Base-by-base conservation (phyloP, 2,888 invertebrate genomes). In the Acrobasis repandana region DNA sequence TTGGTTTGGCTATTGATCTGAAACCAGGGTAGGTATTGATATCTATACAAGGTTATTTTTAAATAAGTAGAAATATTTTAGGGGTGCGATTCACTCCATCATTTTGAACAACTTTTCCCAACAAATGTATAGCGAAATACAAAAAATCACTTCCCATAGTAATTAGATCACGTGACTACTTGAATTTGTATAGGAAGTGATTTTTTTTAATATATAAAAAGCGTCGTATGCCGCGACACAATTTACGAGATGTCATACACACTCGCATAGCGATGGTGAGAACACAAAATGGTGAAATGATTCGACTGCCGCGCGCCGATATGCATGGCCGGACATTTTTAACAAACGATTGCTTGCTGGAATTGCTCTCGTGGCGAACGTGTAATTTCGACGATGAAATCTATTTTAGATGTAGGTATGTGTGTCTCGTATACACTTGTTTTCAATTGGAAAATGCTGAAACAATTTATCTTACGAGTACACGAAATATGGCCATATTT, bases 261-360 rank as follows among this genome's bases (percentile, higher is more conserved):
- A 62, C 63, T 63, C 64, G 67, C 70, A 70, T 34, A 9, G 60
- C 46, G 57, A 50, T 54, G 64, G 57, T 51, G 63, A 62, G 64
- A 64, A 63, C 62, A 52, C 61, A 43, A 62, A 75, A 79, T 76
- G 68, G 73, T 71, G 76, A 78, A 80, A 76, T 80, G 77, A 79
- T 83, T 43, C 81, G 79, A 79, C 76, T 76, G 75, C 71, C 71
- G 63, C 72, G 64, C 60, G 64, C 64, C 65, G 69, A 63, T 71
- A 68, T 67, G 70, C 71, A 70, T 73, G 71, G 73, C 68, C 69
- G 75, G 68, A 70, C 67, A 69, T 64, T 76, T 73, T 78, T 70
- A 74, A 73, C 76, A 77, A 75, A 70, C 71, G 73, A 60, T 51
- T 52, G 50, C 51, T 36, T 43, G 43, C 38, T 60, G 43, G 8